Conservation (phyloP, 1,140 invertebrate species). For the Elysia chlorotica region DNA sequence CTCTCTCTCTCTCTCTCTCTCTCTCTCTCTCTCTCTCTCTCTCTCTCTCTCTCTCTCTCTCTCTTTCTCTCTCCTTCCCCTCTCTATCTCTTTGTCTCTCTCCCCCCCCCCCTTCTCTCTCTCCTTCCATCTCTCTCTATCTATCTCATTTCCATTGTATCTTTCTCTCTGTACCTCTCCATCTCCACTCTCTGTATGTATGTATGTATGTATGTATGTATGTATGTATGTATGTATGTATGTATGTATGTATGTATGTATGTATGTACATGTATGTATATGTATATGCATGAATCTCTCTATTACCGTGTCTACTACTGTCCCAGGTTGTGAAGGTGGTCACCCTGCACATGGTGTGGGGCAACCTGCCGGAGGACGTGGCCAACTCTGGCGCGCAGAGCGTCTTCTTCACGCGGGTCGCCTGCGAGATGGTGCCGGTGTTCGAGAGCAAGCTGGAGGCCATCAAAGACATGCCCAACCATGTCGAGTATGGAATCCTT, state of each 20-base stretch:
- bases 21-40: not conserved
- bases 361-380: not conserved
- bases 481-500: constrained; percentile 4
- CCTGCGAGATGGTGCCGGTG: not conserved
- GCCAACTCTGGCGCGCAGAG: not conserved
- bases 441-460: not conserved
- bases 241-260: not conserved
- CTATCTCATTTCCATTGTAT: not conserved
- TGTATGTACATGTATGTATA: not conserved
- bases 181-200: not conserved
- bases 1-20: not conserved
- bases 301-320: not conserved
- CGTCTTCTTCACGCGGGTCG: not conserved
- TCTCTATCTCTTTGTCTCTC: not conserved
- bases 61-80: not conserved
- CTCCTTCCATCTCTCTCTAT: not conserved
- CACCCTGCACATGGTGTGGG: constrained; percentile 2
- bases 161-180: not conserved
- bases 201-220: not conserved
- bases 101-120: not conserved
- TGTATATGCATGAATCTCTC: not conserved
- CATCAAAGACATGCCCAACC: not conserved
- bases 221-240: not conserved
- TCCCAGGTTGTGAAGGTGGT: not conserved
- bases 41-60: not conserved